Conservation (phyloP, 1,140 invertebrate genomes). For the Drosophila asahinai region DNA sequence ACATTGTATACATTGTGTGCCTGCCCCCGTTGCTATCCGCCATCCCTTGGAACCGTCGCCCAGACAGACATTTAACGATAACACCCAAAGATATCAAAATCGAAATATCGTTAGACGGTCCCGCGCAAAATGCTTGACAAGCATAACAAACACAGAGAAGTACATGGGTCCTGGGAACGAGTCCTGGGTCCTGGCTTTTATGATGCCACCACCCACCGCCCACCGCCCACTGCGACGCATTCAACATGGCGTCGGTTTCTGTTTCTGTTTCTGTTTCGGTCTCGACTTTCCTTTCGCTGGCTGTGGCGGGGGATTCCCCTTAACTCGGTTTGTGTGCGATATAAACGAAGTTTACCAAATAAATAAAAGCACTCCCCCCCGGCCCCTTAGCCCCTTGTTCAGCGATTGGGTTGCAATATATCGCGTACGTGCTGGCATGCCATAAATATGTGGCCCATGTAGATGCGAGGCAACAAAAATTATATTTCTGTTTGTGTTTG, state of each 20-base stretch:
- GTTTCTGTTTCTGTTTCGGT: conserved; percentile 53
- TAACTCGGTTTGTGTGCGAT: conserved; percentile 55
- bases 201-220: conserved; percentile 52
- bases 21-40: background rate
- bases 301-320: conserved; percentile 16
- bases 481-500: conserved; percentile 83
- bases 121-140: conserved; percentile 81
- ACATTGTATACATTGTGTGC: conserved; percentile 44
- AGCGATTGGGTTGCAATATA: conserved; percentile 79
- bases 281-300: conserved; percentile 47
- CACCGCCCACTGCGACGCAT: conserved; percentile 45
- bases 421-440: conserved; percentile 83
- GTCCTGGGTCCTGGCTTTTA: conserved; percentile 45
- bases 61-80: conserved; percentile 80
- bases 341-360: conserved; percentile 79
- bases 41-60: conserved; percentile 1
- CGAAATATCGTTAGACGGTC: conserved; percentile 72
- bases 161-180: conserved; percentile 49
- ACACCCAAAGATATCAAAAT: conserved; percentile 83
- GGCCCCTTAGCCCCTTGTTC: background rate
- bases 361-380: conserved; percentile 62
- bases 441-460: conserved; percentile 77
- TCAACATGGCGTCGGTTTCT: conserved; percentile 70
- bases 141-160: conserved; percentile 80
- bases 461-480: conserved; percentile 71